A percentile compares a stretch with the other conserved stretches of the same genome.
These are phyloP conservation scores for Syritta pipiens DNA, from an alignment of 2,888 invertebrate species.

Conservation along the genomic window DNA sequence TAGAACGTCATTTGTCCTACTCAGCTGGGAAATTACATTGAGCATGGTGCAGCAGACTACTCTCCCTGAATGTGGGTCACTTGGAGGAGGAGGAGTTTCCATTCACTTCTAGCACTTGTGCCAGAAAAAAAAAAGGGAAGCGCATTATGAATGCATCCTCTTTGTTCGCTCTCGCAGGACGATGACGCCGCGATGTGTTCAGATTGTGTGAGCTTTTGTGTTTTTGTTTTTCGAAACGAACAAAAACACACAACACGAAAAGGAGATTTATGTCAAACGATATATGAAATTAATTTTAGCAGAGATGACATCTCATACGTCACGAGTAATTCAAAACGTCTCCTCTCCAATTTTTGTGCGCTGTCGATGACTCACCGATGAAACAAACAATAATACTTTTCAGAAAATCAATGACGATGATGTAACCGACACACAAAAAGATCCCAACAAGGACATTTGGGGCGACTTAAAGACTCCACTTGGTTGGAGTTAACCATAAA, in stretches of 20 bases:
- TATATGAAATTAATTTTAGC: slow-evolving; percentile 13
- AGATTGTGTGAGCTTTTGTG: slow-evolving; percentile 21
- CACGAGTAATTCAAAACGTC: no score
- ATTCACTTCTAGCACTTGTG: slow-evolving; percentile 35
- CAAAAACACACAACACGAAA: neutral
- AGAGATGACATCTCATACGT: no score
- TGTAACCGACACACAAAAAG: neutral
- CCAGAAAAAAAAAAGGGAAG: slow-evolving; percentile 16
- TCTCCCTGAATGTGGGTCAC: slow-evolving; percentile 53
- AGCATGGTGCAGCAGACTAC: neutral
- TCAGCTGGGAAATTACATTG: slow-evolving; percentile 61
- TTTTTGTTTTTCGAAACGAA: neutral
- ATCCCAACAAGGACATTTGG: neutral
- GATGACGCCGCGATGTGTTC: no score
- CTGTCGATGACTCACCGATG: slow-evolving; percentile 27
- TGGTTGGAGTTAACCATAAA: slow-evolving; percentile 1
- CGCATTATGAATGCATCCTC: slow-evolving; percentile 40
- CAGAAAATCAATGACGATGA: slow-evolving; percentile 1
- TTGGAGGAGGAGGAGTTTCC: slow-evolving; percentile 36
- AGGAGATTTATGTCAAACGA: neutral
- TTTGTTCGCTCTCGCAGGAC: slow-evolving; percentile 31
- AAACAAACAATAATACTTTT: slow-evolving; percentile 4
- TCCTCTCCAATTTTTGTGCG: no score
- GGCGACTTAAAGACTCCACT: slow-evolving; percentile 17
- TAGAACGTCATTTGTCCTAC: slow-evolving; percentile 47